Base-by-base conservation (phyloP, 1,140 invertebrate genomes). In the Pseudomyrmex flavicornis region DNA sequence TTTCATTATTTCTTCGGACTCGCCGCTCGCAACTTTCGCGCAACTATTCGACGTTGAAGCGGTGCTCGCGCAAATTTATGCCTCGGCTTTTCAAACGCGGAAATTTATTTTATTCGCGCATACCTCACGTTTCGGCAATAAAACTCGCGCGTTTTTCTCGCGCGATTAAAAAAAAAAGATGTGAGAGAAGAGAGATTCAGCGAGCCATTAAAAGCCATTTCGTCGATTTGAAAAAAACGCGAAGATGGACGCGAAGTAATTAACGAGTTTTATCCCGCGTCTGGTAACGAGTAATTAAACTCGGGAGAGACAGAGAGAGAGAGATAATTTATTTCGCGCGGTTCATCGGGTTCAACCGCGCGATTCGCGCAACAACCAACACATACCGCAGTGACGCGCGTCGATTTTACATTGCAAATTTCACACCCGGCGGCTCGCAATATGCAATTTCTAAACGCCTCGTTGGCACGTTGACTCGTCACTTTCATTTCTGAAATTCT, bases 221-320 rank as follows among this genome's bases (percentile, higher is more conserved):
- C 8, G 10, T 59, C 46, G 4, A 48, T 54, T 83, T 50, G 8
- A 26, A 75, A 46, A 50, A 12, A 17, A 10, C 8, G 52, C 10
- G 12, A 76, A 52, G 48, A 77, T 4, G 44, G 48, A n/a, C 22
- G 15, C n/a, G n/a, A 56, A 84, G 84, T 80, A 87, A 87, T 84
- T 80, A 88, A 61, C 82, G 58, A 50, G 9, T 48, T 48, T 22
- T 61, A 58, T 20, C 15, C 35, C 35, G 26, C 35, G 35, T 2
- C 13, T 66, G n/a, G 69, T 59, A 75, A 17, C 26, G 52, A 80
- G 82, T 84, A 88, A 88, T 88, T 88, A 88, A 88, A 35, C 35
- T 35, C 35, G 75, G 12, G 44, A 13, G 56, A 66, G 68, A 61
- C 44, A 80, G 80, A 63, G 75, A 17, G 68, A 61, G 44, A 80